Percentiles rank a stretch among this genome's conserved stretches.
Conservation (phyloP, 2,113 vertebrate genomes). For the Fulmarus glacialis region DNA sequence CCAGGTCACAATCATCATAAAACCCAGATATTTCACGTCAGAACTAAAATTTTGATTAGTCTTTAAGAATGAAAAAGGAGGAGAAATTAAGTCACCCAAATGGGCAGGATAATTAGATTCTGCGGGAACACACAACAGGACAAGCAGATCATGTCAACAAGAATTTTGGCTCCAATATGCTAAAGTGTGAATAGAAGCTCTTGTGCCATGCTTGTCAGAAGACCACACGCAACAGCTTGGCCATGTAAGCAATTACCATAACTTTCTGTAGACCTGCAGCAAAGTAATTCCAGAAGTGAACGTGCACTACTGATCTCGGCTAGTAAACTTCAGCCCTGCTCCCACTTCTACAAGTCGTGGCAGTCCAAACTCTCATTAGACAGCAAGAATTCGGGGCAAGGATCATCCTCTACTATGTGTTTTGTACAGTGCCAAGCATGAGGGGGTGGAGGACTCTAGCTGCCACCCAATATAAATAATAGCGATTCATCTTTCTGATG, state of each 20-base stretch:
- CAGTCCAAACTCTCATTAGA: not conserved
- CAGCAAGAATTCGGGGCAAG: not conserved
- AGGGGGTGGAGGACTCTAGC: not conserved
- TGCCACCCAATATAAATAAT: not conserved
- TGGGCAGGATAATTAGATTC: not conserved
- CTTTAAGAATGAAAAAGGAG: not conserved
- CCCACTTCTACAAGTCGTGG: not conserved
- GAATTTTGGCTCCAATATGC: not conserved
- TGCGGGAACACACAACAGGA: not conserved
- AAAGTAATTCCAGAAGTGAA: not conserved
- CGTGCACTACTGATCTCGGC: not conserved
- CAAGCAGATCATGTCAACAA: not conserved
- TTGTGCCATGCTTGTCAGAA: not conserved
- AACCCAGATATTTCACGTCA: not conserved
- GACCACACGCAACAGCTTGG: not conserved
- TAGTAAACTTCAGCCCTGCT: not conserved
- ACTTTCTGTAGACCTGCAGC: not conserved
- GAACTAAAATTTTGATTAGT: not conserved
- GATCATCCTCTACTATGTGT: not conserved
- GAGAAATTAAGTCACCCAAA: not conserved
- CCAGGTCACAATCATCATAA: not conserved
- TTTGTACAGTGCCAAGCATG: not conserved
- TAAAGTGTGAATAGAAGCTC: not conserved
- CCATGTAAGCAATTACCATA: not conserved
- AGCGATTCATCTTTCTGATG: constrained; percentile 7